phyloP scores from a whole-genome alignment of 2,888 invertebrate species.

The Digitonthophagus gazella region DNA sequence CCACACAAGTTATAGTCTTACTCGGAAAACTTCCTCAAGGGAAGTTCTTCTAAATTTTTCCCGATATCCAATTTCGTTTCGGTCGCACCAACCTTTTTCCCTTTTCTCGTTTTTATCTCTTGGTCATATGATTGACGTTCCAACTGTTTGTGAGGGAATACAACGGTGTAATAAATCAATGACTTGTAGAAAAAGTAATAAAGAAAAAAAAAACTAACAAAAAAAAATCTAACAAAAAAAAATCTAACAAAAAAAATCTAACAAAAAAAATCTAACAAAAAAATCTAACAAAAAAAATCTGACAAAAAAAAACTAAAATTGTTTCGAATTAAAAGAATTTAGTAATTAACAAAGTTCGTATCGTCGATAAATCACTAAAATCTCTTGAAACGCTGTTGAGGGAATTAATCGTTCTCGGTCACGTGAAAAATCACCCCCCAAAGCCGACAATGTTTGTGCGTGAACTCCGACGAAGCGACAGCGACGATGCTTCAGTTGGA shows the following conservation, averaged over 20 bases:
- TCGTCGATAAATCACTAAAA: not conserved
- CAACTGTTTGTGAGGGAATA: not conserved
- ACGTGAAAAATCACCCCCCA: constrained; percentile 13
- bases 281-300: too few species aligned
- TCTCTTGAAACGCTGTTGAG: not conserved
- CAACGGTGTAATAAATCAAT: not conserved
- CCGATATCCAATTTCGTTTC: not conserved
- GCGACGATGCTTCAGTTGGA: not conserved
- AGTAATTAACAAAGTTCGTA: not conserved
- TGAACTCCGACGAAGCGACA: constrained; percentile 10
- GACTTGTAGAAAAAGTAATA: not conserved
- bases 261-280: not conserved
- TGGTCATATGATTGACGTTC: not conserved
- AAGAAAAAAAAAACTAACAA: not conserved
- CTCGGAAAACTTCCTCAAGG: not conserved
- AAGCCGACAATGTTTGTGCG: constrained; percentile 12
- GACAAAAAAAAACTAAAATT: too few species aligned
- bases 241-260: not conserved
- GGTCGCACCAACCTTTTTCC: not conserved
- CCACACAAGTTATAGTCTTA: not conserved
- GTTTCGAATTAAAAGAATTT: not conserved
- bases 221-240: not conserved
- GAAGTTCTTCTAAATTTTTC: not conserved
- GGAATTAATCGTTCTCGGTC: constrained; percentile 14
- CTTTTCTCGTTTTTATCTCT: not conserved